Base-by-base conservation (phyloP, 2,888 invertebrate species). In the Leptopilina syphax region DNA sequence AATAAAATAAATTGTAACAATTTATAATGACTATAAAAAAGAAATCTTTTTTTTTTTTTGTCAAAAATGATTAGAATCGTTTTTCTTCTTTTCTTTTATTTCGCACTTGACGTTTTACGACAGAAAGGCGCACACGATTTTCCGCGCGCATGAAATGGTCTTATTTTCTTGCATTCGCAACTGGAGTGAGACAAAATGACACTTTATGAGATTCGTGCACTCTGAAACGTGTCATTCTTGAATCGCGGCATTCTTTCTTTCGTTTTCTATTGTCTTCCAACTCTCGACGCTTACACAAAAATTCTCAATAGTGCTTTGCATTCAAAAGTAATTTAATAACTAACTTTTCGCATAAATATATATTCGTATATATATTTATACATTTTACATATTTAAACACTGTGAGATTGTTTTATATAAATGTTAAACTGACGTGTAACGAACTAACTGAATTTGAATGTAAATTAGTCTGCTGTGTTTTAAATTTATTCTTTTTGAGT, bases 101-200 rank as follows among this genome's bases (percentile, higher is more conserved):
- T 73, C 73, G 57, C 73, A 57, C 57, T 73, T 57, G n/a, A 54
- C 54, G 54, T 73, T 73, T 57, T 73, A 73, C 57, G 57, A 73
- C 70, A 73, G 8, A 47, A 8, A 47, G n/a, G 34, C 50, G 54
- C 18, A 34, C 41, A 73, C 73, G 73, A 57, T 57, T 57, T 13
- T 34, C 34, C 34, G 34, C 34, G 34, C 3, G 34, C 73, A 73
- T 73, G 34, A 73, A 73, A 57, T 7, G 3, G 10, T 34, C 57
- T 73, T n/a, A 73, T 57, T 57, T 73, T 73, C 50, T 27, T 13
- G 27, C 27, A 54, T 70, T 7, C 10, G 50, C 70, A 50, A 27
- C 54, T 34, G 27, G 50, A 73, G 34, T 57, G 57, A 57, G 73
- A 73, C 57, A 57, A 73, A 57, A 54, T 54, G 73, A 34, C 27